Percentiles rank a stretch among this genome's conserved stretches.
Conservation (phyloP, 2,888 invertebrate genomes). For the Polyploca ridens region DNA sequence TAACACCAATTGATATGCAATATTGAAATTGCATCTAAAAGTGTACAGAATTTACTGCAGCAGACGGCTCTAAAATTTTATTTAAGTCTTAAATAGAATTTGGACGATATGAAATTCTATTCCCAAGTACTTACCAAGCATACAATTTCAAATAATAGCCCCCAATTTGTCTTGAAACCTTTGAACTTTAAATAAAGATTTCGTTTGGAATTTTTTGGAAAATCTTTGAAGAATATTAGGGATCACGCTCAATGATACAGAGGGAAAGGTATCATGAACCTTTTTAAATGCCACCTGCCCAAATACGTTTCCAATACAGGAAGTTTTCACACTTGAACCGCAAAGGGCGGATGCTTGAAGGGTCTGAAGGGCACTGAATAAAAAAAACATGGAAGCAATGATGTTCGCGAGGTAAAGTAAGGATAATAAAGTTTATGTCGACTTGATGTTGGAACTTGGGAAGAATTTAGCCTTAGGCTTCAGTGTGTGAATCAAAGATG, state of each 20-base stretch:
- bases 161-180: constrained; percentile 7
- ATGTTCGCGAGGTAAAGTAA: constrained; percentile 5
- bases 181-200: constrained; percentile 9
- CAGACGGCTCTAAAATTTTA: background rate
- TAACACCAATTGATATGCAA: too few relatives aligned
- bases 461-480: constrained; percentile 3
- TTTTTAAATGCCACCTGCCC: constrained; percentile 6
- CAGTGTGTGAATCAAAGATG: constrained; percentile 5
- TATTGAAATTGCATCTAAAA: background rate
- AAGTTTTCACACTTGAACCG: constrained; percentile 13
- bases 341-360: constrained; percentile 7
- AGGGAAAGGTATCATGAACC: background rate
- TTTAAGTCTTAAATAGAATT: background rate
- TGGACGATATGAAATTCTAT: constrained; percentile 5
- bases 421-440: constrained; percentile 11
- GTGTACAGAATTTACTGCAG: background rate
- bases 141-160: constrained; percentile 4
- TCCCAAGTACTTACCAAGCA: constrained; percentile 4
- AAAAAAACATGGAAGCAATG: constrained; percentile 12
- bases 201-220: background rate
- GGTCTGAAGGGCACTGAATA: constrained; percentile 9
- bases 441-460: constrained; percentile 5
- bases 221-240: background rate
- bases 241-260: background rate
- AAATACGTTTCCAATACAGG: constrained; percentile 13